Conservation (phyloP, 2,113 vertebrate species). For the Misgurnus anguillicaudatus region DNA sequence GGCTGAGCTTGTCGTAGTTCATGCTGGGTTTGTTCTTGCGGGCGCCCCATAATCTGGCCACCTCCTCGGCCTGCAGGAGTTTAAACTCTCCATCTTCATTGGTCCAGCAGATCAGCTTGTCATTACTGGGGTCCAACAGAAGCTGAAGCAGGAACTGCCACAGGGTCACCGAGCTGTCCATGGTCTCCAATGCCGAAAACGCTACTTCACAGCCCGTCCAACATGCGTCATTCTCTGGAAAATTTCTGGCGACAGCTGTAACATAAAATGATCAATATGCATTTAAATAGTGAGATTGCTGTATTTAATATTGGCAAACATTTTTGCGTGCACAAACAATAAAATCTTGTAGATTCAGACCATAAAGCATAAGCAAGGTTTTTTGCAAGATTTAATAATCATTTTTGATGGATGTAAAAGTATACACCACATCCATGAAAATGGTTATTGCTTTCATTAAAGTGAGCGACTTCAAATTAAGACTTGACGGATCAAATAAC, state of each 20-base stretch:
- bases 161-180: slow-evolving; percentile 97
- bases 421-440: background rate
- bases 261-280: background rate
- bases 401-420: too few relatives aligned
- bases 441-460: background rate
- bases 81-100: slow-evolving; percentile 96
- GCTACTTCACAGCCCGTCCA: background rate
- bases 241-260: background rate
- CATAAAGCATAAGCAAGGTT: too few relatives aligned
- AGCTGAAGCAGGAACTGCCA: slow-evolving; percentile 99
- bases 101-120: slow-evolving; percentile 96
- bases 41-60: slow-evolving; percentile 95
- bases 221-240: background rate
- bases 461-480: background rate
- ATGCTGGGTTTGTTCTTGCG: slow-evolving; percentile 98
- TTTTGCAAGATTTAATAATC: too few relatives aligned
- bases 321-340: too few relatives aligned
- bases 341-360: too few relatives aligned
- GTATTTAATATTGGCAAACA: too few relatives aligned
- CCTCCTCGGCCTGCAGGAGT: slow-evolving; percentile 94
- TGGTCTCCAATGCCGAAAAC: slow-evolving; percentile 73
- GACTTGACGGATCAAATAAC: background rate
- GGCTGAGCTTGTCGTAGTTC: slow-evolving; percentile 98
- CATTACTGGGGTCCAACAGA: slow-evolving; percentile 87
- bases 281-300: background rate